Percentiles rank a stretch among this genome's conserved stretches.
Evolutionary conservation across 2,113 vertebrate genomes (phyloP).

Genomic region (Holacanthus passer): DNA sequence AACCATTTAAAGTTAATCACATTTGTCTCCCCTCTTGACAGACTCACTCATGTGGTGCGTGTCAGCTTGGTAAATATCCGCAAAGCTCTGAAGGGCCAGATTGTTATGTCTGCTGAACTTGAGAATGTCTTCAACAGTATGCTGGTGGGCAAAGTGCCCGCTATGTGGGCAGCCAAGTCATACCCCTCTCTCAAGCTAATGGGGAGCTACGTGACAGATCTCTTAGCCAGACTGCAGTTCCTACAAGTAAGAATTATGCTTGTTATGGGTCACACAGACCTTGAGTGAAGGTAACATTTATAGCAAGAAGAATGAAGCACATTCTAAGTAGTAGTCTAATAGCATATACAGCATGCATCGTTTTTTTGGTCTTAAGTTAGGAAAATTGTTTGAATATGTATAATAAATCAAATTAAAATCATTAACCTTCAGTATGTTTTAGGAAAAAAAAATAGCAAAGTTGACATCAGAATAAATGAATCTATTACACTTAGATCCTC

Average conservation of each 20-base stretch:
- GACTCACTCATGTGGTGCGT: conserved; percentile 89
- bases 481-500: not conserved
- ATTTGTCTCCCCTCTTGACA: conserved; percentile 62
- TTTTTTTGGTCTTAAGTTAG: not conserved
- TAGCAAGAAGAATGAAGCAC: not conserved
- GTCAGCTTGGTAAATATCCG: conserved; percentile 88
- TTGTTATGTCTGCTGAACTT: conserved; percentile 94
- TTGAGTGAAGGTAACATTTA: not conserved
- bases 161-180: conserved; percentile 92
- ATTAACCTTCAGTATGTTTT: too few relatives aligned
- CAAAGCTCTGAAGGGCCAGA: conserved; percentile 92
- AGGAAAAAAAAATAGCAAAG: too few relatives aligned
- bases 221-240: conserved; percentile 88
- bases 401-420: not conserved
- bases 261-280: conserved; percentile 25
- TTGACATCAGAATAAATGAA: too few relatives aligned
- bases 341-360: too few relatives aligned
- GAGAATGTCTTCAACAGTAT: conserved; percentile 93
- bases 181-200: conserved; percentile 93
- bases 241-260: conserved; percentile 86
- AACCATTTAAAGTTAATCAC: not conserved
- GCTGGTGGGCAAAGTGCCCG: conserved; percentile 91
- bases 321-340: conserved; percentile 3
- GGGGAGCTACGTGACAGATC: conserved; percentile 90
- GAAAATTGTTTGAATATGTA: conserved; percentile 1